phyloP scores from a whole-genome alignment of 2,888 invertebrate genomes.

The Drosophila meridiana region DNA sequence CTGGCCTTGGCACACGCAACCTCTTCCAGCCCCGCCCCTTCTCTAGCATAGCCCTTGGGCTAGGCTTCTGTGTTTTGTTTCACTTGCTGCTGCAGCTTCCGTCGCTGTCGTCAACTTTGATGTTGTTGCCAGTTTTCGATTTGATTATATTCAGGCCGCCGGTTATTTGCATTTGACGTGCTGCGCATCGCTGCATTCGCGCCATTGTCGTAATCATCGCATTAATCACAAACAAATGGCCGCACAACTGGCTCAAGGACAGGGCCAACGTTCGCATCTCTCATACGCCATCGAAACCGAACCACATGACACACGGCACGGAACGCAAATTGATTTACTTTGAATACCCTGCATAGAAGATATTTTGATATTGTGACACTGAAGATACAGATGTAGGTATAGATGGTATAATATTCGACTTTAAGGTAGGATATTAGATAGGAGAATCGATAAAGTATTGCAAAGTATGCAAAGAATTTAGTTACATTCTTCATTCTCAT shows the following conservation, averaged over 20 bases:
- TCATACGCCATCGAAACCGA: slow-evolving; percentile 24
- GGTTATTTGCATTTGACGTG: slow-evolving; percentile 77
- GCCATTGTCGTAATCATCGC: slow-evolving; percentile 59
- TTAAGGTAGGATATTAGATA: too few relatives aligned
- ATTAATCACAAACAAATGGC: slow-evolving; percentile 70
- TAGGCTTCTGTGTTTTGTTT: slow-evolving; percentile 40
- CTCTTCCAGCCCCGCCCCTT: too few relatives aligned
- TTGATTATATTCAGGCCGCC: slow-evolving; percentile 70
- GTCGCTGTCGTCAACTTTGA: slow-evolving; percentile 66
- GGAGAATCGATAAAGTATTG: too few relatives aligned
- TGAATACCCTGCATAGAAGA: not conserved
- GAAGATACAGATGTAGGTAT: not conserved
- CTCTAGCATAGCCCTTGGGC: slow-evolving; percentile 31
- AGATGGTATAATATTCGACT: not conserved
- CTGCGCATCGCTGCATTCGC: slow-evolving; percentile 66
- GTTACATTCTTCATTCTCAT: too few relatives aligned
- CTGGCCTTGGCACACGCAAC: slow-evolving; percentile 56
- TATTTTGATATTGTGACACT: not conserved
- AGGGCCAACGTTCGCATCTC: slow-evolving; percentile 25
- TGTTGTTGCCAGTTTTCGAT: slow-evolving; percentile 70
- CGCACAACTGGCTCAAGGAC: slow-evolving; percentile 58
- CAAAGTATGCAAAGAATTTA: too few relatives aligned
- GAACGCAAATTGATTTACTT: slow-evolving; percentile 3
- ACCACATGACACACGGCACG: not conserved
- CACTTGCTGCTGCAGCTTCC: slow-evolving; percentile 58